Percentiles rank a stretch among this genome's conserved stretches.
These are phyloP conservation scores for Crocuta crocuta DNA, from an alignment of 2,113 vertebrate species.

Conservation along the genomic window DNA sequence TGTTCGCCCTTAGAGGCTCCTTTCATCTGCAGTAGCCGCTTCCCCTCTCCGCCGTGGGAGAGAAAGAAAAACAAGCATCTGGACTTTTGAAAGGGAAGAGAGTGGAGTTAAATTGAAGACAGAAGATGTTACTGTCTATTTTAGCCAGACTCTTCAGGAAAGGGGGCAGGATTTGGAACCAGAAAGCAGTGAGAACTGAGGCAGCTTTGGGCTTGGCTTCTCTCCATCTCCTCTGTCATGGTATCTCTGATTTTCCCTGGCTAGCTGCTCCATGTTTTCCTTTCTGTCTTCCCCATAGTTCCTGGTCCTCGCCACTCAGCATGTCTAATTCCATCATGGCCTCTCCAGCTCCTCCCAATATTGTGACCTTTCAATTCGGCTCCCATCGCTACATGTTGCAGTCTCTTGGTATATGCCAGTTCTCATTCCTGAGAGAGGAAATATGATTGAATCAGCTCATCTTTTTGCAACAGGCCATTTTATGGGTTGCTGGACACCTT, in stretches of 20 bases:
- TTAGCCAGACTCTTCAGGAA: conserved; percentile 46
- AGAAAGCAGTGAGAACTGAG: conserved; percentile 30
- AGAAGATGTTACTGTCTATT: conserved; percentile 26
- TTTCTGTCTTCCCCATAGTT: not conserved
- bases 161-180: conserved; percentile 50
- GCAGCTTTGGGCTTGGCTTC: conserved; percentile 56
- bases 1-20: not conserved
- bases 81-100: not conserved
- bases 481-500: not conserved
- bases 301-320: not conserved
- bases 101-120: conserved; percentile 21
- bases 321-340: not conserved
- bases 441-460: not conserved
- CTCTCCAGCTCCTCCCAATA: not conserved
- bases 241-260: conserved; percentile 45
- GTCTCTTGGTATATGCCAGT: not conserved
- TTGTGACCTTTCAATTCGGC: not conserved
- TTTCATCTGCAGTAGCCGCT: not conserved
- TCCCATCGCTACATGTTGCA: not conserved
- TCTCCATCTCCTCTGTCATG: conserved; percentile 25
- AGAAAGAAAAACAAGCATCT: not conserved
- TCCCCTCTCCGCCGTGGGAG: not conserved
- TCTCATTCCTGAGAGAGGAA: not conserved
- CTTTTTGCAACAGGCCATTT: not conserved
- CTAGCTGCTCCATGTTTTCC: conserved; percentile 41